phyloP scores from a whole-genome alignment of 2,113 vertebrate genomes.

The Elephas maximus region DNA sequence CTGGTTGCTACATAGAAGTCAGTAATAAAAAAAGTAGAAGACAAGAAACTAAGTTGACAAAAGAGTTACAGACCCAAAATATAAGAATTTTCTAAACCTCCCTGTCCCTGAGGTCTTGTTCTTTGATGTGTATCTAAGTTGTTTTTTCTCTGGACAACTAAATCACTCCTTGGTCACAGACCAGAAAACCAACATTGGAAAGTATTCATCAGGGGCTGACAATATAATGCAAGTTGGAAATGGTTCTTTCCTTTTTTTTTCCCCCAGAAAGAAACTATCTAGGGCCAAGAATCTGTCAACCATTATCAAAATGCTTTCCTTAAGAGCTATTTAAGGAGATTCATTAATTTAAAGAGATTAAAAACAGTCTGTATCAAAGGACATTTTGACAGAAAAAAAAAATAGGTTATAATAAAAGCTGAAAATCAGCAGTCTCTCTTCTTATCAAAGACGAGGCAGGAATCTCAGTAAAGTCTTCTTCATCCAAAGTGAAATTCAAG shows the following conservation, averaged over 20 bases:
- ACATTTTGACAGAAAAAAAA: slow-evolving; percentile 78
- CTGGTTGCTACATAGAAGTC: not conserved
- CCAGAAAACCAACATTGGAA: slow-evolving; percentile 61
- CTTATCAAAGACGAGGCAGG: slow-evolving; percentile 74
- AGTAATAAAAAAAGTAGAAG: slow-evolving; percentile 30
- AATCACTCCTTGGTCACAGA: slow-evolving; percentile 76
- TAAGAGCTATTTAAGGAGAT: slow-evolving; percentile 80
- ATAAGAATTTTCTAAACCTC: slow-evolving; percentile 62
- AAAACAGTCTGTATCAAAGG: slow-evolving; percentile 74
- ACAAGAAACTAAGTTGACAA: slow-evolving; percentile 64
- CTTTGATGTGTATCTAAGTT: slow-evolving; percentile 56
- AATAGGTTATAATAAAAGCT: slow-evolving; percentile 75
- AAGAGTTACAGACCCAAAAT: slow-evolving; percentile 20
- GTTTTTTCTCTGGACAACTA: slow-evolving; percentile 12
- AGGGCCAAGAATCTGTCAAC: slow-evolving; percentile 49
- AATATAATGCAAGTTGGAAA: slow-evolving; percentile 39
- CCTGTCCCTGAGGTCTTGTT: slow-evolving; percentile 52
- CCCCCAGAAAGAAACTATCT: slow-evolving; percentile 16
- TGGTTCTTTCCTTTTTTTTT: not conserved
- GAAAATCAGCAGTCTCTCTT: slow-evolving; percentile 72
- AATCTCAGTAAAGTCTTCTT: slow-evolving; percentile 65
- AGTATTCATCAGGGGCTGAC: slow-evolving; percentile 61
- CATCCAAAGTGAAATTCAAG: slow-evolving; percentile 75
- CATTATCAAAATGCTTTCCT: slow-evolving; percentile 77
- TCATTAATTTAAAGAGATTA: slow-evolving; percentile 84